phyloP scores from a whole-genome alignment of 2,113 vertebrate species.

The Psilopsiagon aymara region DNA sequence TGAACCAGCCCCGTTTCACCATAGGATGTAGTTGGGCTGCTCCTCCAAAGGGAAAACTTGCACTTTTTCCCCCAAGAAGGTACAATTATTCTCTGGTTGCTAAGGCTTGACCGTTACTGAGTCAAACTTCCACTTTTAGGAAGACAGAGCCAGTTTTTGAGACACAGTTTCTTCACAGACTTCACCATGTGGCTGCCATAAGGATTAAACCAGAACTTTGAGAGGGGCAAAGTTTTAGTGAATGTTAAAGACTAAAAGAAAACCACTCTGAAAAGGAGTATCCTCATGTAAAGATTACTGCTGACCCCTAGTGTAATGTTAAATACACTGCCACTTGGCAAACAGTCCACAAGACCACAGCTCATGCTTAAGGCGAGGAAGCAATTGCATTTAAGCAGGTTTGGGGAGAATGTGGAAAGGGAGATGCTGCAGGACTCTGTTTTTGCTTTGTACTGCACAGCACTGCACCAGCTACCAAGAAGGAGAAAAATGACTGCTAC shows the following conservation, averaged over 20 bases:
- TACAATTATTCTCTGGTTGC: background rate
- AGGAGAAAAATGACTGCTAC: no score
- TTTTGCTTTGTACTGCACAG: no score
- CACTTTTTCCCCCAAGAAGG: background rate
- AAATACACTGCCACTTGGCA: background rate
- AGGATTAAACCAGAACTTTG: background rate
- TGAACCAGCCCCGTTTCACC: background rate
- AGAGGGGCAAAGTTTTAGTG: background rate
- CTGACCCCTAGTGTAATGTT: conserved; percentile 43
- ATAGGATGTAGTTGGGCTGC: fast-evolving
- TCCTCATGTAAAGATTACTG: background rate
- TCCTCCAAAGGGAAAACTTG: background rate
- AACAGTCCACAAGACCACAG: fast-evolving
- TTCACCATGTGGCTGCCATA: background rate
- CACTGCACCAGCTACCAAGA: no score
- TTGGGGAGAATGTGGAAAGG: background rate
- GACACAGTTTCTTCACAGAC: background rate
- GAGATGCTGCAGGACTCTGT: background rate
- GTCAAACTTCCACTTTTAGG: background rate
- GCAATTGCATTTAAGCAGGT: background rate
- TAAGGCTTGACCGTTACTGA: background rate
- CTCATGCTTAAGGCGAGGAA: background rate
- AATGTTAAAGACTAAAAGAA: background rate
- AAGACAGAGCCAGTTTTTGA: background rate
- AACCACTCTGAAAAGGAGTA: background rate